phyloP scores from a whole-genome alignment of 2,113 vertebrate species.

The Microcebus murinus region DNA sequence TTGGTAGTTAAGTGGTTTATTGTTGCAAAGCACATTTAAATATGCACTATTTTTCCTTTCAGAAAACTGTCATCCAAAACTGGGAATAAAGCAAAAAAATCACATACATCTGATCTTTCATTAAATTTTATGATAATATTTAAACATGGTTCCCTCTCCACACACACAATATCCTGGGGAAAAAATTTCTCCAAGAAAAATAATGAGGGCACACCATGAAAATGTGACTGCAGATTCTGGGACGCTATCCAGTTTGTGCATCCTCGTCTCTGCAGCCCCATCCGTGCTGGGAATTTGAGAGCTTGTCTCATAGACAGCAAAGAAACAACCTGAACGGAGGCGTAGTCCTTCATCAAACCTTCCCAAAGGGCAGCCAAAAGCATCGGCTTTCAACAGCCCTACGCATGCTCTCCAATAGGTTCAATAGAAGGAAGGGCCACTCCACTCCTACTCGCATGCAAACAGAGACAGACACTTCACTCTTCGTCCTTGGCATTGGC shows the following conservation, averaged over 20 bases:
- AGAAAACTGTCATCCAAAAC: neutral
- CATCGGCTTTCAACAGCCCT: no score
- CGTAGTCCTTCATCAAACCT: neutral
- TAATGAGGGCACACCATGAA: neutral
- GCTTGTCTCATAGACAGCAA: neutral
- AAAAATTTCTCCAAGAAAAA: neutral
- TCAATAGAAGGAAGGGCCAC: neutral
- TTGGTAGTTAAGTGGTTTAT: neutral
- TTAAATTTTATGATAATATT: neutral
- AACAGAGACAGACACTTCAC: neutral
- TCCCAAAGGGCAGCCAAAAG: neutral
- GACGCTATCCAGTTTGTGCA: neutral
- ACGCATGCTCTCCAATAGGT: neutral
- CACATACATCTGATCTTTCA: neutral
- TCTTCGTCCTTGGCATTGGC: fast-evolving
- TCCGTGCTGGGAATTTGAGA: neutral
- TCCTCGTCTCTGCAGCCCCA: neutral
- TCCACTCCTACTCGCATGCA: neutral
- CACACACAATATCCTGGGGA: neutral
- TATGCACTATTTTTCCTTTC: neutral
- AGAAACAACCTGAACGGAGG: neutral
- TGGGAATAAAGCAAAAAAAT: neutral
- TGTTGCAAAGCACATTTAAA: neutral
- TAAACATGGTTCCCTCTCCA: neutral
- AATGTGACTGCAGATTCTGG: neutral